Percentiles rank a stretch among this genome's conserved stretches.
phyloP scores from a whole-genome alignment of 2,888 invertebrate species.

The Sphaerolaimus hirsutus region DNA sequence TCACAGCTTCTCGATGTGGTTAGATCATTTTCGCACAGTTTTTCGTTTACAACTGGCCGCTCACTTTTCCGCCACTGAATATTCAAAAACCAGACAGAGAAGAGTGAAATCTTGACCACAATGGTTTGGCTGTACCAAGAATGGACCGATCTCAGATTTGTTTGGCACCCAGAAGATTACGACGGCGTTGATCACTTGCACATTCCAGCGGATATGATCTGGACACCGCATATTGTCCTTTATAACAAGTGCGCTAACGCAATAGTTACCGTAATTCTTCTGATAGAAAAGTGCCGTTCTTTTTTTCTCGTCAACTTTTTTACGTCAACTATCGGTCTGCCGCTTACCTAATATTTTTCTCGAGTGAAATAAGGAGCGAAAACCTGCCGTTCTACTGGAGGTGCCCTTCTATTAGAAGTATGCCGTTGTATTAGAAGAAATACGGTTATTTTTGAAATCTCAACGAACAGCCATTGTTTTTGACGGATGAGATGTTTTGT shows the following conservation, averaged over 20 bases:
- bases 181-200: constrained; percentile 80
- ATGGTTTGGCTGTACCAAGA: constrained; percentile 34
- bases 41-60: not conserved
- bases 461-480: too few relatives aligned
- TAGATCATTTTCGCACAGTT: not conserved
- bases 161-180: constrained; percentile 71
- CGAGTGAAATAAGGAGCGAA: too few relatives aligned
- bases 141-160: constrained; percentile 73
- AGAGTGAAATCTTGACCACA: not conserved
- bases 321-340: too few relatives aligned
- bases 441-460: too few relatives aligned
- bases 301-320: too few relatives aligned
- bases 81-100: not conserved
- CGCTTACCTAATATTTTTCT: too few relatives aligned
- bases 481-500: too few relatives aligned
- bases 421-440: too few relatives aligned
- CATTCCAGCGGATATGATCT: constrained; percentile 78
- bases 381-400: too few relatives aligned
- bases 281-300: too few relatives aligned
- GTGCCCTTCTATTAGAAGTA: too few relatives aligned
- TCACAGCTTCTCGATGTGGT: not conserved
- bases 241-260: constrained; percentile 54
- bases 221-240: constrained; percentile 74
- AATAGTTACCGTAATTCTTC: too few relatives aligned
- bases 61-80: not conserved